Base-by-base conservation (phyloP, 53 echinoderm and acorn worm species). In the Henricia sp. region DNA sequence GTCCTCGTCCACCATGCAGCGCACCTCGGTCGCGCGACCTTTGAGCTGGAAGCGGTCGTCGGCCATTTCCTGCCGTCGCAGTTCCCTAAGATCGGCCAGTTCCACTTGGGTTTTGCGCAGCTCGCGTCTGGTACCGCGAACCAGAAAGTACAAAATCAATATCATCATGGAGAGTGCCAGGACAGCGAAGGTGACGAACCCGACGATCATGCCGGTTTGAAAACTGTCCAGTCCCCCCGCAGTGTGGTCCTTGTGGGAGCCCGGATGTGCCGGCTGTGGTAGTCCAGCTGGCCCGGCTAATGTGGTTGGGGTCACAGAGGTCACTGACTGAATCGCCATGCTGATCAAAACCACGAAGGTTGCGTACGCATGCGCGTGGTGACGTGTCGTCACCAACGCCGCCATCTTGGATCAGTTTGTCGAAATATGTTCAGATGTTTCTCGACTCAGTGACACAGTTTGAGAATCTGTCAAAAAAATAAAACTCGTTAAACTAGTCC, bases 151-250 rank as follows among this genome's bases (percentile, higher is more conserved):
- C 30, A 86, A 55, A 23, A 86, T 76, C 29, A 86, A 25, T 21
- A 86, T 52, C 86, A 86, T 86, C 86, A 86, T 86, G 67, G 60
- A 74, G 34, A 86, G 86, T 0, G 86, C 86, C 37, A 86, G 42
- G 27, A 76, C 86, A 41, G 86, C 86, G 68, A 86, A 86, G 37
- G 86, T 76, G 10, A 86, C 86, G 26, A 86, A 86, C 29, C 86
- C 86, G 33, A 86, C 68, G 43, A 86, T 68, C 86, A 86, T 86
- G n/a, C 86, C 86, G 20, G 73, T 86, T 34, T 86, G 86, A 35
- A 86, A 86, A 68, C 52, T 76, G 67, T 86, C 86, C 33, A 86
- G n/a, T 11, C 76, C 86, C 4, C 3, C 0, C n/a, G n/a, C n/a
- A n/a, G n/a, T n/a, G n/a, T n/a, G n/a, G n/a, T n/a, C n/a, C 27